Conservation (phyloP, 2,113 vertebrate species). For the Chlorocebus sabaeus region DNA sequence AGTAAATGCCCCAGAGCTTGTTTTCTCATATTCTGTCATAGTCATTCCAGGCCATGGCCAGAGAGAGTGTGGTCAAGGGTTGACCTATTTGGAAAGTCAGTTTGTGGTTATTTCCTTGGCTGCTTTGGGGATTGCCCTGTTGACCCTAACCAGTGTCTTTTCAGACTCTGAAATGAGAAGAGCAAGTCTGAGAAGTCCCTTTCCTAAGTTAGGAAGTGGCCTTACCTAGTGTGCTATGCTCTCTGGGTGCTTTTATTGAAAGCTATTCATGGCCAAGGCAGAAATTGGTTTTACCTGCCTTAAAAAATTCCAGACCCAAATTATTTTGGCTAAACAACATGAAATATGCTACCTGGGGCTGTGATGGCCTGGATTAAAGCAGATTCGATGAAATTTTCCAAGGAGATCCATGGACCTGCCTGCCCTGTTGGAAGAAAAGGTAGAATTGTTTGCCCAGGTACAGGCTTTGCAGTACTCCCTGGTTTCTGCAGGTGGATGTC, state of each 20-base stretch:
- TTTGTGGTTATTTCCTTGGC: neutral
- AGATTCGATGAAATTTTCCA: rapidly evolving
- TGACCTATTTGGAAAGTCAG: neutral
- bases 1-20: neutral
- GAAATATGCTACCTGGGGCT: rapidly evolving
- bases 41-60: neutral
- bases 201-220: neutral
- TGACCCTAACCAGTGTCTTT: neutral
- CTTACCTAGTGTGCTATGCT: neutral
- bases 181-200: neutral
- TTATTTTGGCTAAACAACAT: neutral
- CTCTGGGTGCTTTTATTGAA: neutral
- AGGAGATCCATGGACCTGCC: neutral
- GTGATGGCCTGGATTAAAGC: neutral
- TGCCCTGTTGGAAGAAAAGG: neutral
- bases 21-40: no score
- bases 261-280: neutral
- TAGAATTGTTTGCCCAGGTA: neutral
- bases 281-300: neutral
- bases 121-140: rapidly evolving
- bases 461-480: neutral
- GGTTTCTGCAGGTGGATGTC: neutral
- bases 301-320: neutral
- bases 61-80: neutral
- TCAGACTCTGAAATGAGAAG: neutral